Conservation (phyloP, 2,888 invertebrate species). For the Liopterus haemorrhoidalis region DNA sequence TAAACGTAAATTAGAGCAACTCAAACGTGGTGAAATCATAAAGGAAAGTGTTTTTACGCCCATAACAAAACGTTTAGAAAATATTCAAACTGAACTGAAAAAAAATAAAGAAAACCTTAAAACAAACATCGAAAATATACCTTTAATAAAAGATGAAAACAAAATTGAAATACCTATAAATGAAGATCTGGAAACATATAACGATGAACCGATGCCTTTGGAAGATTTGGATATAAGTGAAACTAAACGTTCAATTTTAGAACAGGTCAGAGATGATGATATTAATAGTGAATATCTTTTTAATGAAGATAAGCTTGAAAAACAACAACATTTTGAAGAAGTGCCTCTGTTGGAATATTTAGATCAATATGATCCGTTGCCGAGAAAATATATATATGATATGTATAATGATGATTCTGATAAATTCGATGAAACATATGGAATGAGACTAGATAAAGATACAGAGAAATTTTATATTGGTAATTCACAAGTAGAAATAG, state of each 20-base stretch:
- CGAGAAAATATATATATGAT: conserved; percentile 18
- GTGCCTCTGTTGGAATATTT: too few species aligned
- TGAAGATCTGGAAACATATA: background rate
- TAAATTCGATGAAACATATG: conserved; percentile 26
- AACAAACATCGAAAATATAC: background rate
- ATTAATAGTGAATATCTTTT: too few species aligned
- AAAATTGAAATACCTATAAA: background rate
- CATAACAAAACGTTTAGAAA: background rate
- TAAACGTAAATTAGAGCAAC: too few species aligned
- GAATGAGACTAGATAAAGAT: conserved; percentile 19
- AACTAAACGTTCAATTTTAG: too few species aligned
- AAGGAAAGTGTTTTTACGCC: background rate
- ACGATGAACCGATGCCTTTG: too few species aligned
- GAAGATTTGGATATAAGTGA: too few species aligned
- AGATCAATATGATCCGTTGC: conserved; percentile 22
- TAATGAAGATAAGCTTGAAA: too few species aligned
- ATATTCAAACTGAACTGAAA: background rate
- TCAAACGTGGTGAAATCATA: background rate
- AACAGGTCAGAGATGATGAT: too few species aligned
- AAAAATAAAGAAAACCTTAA: background rate
- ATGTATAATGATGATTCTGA: conserved; percentile 13
- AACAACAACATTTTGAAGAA: too few species aligned
- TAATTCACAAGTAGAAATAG: conserved; percentile 14
- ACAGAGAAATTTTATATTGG: conserved; percentile 16
- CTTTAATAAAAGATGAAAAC: background rate